These are phyloP conservation scores for Hesperophylax magnus DNA, from an alignment of 1,140 invertebrate species.

Conservation along the genomic window DNA sequence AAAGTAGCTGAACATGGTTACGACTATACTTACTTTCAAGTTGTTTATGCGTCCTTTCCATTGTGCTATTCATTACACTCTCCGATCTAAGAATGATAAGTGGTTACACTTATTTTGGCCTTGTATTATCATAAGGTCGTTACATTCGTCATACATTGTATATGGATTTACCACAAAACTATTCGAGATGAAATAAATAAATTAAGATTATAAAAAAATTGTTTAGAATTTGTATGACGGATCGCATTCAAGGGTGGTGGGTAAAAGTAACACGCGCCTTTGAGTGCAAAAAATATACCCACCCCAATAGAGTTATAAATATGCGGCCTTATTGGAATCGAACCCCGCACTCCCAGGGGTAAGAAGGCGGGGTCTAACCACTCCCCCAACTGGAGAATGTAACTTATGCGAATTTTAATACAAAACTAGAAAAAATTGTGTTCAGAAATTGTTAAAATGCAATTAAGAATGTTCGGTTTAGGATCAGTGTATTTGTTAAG, in stretches of 20 bases:
- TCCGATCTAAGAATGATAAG: too few species aligned
- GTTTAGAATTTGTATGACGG: not conserved
- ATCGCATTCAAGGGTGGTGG: not conserved
- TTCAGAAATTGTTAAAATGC: conserved; percentile 16
- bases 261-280: conserved; percentile 10
- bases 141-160: too few species aligned
- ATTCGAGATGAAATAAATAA: too few species aligned
- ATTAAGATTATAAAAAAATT: not conserved
- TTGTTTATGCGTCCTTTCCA: too few species aligned
- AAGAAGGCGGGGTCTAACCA: not conserved
- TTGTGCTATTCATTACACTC: too few species aligned
- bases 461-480: not conserved
- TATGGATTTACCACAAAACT: too few species aligned
- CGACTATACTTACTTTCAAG: too few species aligned
- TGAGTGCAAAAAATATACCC: conserved; percentile 22
- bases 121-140: too few species aligned
- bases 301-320: conserved; percentile 46
- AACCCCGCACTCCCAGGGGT: not conserved
- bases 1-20: too few species aligned
- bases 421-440: not conserved
- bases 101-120: too few species aligned
- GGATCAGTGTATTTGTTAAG: too few species aligned
- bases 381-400: not conserved
- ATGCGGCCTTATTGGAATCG: conserved; percentile 40
- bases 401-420: not conserved